Conservation (phyloP, 2,113 vertebrate genomes). For the Nipponia nippon region DNA sequence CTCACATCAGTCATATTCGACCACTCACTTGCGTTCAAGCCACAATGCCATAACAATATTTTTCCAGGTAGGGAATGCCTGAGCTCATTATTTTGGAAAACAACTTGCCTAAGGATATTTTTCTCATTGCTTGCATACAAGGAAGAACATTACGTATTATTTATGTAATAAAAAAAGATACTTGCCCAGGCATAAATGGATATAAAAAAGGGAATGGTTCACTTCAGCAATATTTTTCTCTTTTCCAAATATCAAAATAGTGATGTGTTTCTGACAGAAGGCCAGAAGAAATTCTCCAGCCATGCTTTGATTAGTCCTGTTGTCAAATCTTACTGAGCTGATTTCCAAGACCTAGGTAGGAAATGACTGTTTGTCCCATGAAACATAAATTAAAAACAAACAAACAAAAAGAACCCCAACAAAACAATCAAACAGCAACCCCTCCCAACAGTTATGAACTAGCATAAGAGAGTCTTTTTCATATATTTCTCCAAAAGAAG, state of each 20-base stretch:
- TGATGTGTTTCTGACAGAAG: neutral
- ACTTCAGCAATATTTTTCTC: neutral
- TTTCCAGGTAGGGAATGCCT: neutral
- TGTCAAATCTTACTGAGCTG: too few species aligned
- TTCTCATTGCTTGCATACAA: neutral
- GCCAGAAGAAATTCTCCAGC: neutral
- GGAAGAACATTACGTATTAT: neutral
- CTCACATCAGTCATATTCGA: conserved; percentile 24
- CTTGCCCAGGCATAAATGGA: neutral
- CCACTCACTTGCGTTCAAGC: neutral
- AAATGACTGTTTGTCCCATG: neutral
- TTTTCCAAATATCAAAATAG: neutral
- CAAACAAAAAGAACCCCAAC: too few species aligned
- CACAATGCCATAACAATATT: neutral
- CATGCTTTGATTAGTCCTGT: neutral
- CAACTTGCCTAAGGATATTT: conserved; percentile 4
- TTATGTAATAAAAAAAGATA: neutral
- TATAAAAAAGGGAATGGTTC: neutral
- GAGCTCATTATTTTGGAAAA: conserved; percentile 35
- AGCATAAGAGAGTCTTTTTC: neutral
- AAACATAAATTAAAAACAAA: neutral
- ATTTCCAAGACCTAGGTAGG: neutral
- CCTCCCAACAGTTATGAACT: neutral
- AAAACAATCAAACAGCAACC: neutral
- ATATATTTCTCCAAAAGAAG: neutral